Evolutionary conservation across 1,140 invertebrate genomes (phyloP).

Genomic region (Notospermus geniculatus): DNA sequence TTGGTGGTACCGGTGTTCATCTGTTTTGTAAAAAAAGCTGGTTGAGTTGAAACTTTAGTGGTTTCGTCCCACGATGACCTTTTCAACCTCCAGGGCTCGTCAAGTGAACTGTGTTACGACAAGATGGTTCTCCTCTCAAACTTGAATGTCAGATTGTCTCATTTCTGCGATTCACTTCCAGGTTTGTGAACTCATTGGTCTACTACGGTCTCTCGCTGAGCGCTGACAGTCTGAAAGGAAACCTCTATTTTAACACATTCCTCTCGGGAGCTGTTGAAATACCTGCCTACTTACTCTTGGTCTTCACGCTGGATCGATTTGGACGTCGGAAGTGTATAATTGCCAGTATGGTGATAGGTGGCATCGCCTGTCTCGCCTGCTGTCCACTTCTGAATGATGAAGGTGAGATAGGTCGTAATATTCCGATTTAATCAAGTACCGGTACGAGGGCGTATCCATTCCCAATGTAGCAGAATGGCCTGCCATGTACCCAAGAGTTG

Average conservation of each 20-base stretch:
- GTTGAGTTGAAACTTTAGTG: too few relatives aligned
- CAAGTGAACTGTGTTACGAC: too few relatives aligned
- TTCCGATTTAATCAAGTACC: too few relatives aligned
- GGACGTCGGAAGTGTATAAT: conserved; percentile 64
- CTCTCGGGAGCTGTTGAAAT: background rate
- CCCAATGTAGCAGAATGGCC: too few relatives aligned
- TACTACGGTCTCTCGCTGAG: background rate
- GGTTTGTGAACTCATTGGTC: conserved; percentile 1
- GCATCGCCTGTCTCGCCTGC: conserved; percentile 52
- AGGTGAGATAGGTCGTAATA: too few relatives aligned
- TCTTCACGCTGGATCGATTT: conserved; percentile 20
- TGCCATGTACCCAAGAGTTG: too few relatives aligned
- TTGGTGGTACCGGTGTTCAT: too few relatives aligned
- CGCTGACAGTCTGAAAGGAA: background rate
- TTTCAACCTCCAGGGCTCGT: too few relatives aligned
- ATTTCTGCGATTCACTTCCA: too few relatives aligned
- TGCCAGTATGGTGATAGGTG: conserved; percentile 69
- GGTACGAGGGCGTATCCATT: too few relatives aligned
- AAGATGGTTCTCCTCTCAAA: background rate
- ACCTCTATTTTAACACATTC: conserved; percentile 4
- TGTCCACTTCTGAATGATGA: background rate
- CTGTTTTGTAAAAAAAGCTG: too few relatives aligned
- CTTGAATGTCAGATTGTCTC: conserved; percentile 13
- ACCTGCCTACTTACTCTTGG: background rate
- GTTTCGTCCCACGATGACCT: too few relatives aligned